A percentile compares a stretch with the other conserved stretches of the same genome.
Conservation (phyloP, 2,888 invertebrate species). For the Zeuzera pyrina region DNA sequence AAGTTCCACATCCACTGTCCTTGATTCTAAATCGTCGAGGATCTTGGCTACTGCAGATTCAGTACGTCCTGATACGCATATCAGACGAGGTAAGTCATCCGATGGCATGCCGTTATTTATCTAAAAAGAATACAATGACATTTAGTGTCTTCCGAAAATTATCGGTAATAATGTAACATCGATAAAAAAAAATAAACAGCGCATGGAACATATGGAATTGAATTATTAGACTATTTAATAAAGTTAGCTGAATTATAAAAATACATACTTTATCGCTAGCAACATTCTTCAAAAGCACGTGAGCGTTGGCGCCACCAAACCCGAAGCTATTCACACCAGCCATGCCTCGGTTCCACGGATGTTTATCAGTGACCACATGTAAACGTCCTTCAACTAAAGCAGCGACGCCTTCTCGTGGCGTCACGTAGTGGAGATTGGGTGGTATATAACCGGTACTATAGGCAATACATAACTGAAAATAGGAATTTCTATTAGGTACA, state of each 20-base stretch:
- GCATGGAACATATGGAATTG: too few relatives aligned
- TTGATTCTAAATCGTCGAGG: conserved; percentile 75
- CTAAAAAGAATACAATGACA: conserved; percentile 24
- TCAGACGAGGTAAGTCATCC: conserved; percentile 81
- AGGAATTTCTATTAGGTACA: conserved; percentile 8
- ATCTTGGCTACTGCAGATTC: conserved; percentile 80
- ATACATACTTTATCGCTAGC: conserved; percentile 69
- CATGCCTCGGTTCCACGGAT: conserved; percentile 80
- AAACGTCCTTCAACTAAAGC: conserved; percentile 76
- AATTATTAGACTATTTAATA: too few relatives aligned
- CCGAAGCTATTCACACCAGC: conserved; percentile 94
- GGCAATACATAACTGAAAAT: conserved; percentile 78
- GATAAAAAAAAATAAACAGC: too few relatives aligned
- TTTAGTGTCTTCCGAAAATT: not conserved
- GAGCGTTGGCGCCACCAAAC: conserved; percentile 92
- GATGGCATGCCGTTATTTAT: conserved; percentile 73
- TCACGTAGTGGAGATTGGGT: conserved; percentile 86
- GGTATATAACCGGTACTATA: conserved; percentile 87
- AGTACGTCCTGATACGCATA: conserved; percentile 85
- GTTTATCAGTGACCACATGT: conserved; percentile 81
- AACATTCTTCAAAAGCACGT: conserved; percentile 76
- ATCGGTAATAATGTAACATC: too few relatives aligned
- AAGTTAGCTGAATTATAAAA: too few relatives aligned
- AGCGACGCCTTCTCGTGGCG: conserved; percentile 74
- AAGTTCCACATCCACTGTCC: conserved; percentile 75